Base-by-base conservation (phyloP, 2,888 invertebrate genomes). In the Mongoloraphidia duomilia region DNA sequence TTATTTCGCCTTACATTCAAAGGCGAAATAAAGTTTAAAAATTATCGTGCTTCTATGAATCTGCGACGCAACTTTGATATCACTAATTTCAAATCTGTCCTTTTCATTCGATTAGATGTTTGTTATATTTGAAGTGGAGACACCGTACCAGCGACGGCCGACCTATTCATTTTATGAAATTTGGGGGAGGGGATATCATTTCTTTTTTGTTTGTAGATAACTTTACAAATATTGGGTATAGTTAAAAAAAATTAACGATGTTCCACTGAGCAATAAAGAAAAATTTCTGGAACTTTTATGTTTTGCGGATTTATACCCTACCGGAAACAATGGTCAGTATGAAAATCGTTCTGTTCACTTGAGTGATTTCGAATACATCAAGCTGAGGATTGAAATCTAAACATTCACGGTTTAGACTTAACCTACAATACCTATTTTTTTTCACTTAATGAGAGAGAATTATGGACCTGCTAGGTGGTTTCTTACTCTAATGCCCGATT, bases 401-500 rank as follows among this genome's bases (percentile, higher is more conserved):
- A 41, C 54, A 60, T 54, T 41, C 54, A 11, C 47, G 52, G 45
- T 62, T 58, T 51, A 49, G 59, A 41, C 47, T 55, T 26, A 57
- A 60, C 51, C n/a, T n/a, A n/a, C n/a, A 40, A n/a, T n/a, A n/a
- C n/a, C n/a, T n/a, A 40, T 50, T 37, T 59, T 8, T 61, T 50
- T 37, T 59, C 6, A 60, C 60, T 52, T 58, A 51, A 49, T 52
- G 57, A 42, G 50, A 58, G 41, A 50, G 56, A 47, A 59, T 46
- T 59, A 58, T 50, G 59, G 58, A 38, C 54, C 59, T 12, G 56
- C 55, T 3, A 58, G 57, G 9, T 60, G 55, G 54, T 60, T 60
- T 43, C 44, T 58, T 6, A 59, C 57, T 6, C n/a, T 58, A 9
- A 58, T 57, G 50, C 59, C 59, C 5, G 52, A 54, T 45, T 59